Conservation (phyloP, 2,113 vertebrate genomes). For the Syngnathus scovelli region DNA sequence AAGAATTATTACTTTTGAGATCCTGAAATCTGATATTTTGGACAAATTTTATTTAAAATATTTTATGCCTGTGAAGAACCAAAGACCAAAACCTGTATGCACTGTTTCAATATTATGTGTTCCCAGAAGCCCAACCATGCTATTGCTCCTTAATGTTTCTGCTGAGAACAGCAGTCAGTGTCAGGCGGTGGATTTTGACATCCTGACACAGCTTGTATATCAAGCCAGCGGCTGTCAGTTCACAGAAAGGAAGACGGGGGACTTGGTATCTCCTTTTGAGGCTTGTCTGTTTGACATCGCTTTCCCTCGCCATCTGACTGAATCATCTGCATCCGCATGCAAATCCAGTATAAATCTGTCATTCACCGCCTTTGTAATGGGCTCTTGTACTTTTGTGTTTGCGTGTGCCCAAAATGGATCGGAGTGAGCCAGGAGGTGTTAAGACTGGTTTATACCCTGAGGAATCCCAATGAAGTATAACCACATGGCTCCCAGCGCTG, state of each 20-base stretch:
- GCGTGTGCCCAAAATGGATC: slow-evolving; percentile 17
- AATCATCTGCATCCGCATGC: slow-evolving; percentile 55
- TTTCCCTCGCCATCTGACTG: slow-evolving; percentile 49
- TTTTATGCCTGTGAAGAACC: no score
- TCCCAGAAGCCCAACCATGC: slow-evolving; percentile 37
- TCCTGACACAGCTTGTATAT: slow-evolving; percentile 58
- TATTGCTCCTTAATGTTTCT: slow-evolving; percentile 50
- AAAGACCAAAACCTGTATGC: not conserved
- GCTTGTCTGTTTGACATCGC: slow-evolving; percentile 63
- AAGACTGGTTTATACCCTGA: slow-evolving; percentile 31
- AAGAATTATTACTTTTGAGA: no score
- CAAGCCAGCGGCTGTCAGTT: slow-evolving; percentile 61
- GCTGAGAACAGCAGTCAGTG: slow-evolving; percentile 65
- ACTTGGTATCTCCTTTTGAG: slow-evolving; percentile 55
- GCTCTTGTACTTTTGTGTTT: slow-evolving; percentile 7
- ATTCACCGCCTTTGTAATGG: slow-evolving; percentile 27
- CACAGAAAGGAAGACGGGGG: slow-evolving; percentile 35
- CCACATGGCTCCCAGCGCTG: slow-evolving; percentile 9
- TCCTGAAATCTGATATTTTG: no score
- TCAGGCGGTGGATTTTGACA: slow-evolving; percentile 60
- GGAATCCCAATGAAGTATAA: slow-evolving; percentile 35
- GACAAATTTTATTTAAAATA: no score
- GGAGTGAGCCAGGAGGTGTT: slow-evolving; percentile 19
- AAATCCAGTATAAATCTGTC: slow-evolving; percentile 54
- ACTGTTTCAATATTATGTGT: slow-evolving; percentile 13